Evolutionary conservation across 1,140 invertebrate genomes (phyloP).

Genomic region (Dendrolimus kikuchii): DNA sequence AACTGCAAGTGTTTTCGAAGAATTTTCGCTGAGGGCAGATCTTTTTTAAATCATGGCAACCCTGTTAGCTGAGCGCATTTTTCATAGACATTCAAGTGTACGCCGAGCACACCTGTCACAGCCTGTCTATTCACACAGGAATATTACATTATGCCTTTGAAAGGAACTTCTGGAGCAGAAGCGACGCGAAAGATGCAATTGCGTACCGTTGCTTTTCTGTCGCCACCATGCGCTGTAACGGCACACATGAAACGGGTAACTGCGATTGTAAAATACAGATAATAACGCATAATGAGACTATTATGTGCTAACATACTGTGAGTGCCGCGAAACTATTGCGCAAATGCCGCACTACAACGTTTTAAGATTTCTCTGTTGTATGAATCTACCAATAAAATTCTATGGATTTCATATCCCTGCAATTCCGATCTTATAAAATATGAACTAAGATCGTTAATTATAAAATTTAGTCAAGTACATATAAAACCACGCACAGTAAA

Average conservation of each 20-base stretch:
- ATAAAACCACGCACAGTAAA: too few species aligned
- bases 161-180: constrained; percentile 13
- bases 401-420: too few species aligned
- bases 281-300: constrained; percentile 19
- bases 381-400: too few species aligned
- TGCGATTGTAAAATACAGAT: constrained; percentile 18
- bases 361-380: constrained; percentile 1
- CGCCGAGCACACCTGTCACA: constrained; percentile 38
- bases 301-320: constrained; percentile 12
- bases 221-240: constrained; percentile 15
- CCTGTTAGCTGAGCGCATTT: constrained; percentile 26
- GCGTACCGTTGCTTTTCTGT: constrained; percentile 4
- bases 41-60: too few species aligned
- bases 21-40: too few species aligned
- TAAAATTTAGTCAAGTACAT: too few species aligned
- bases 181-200: constrained; percentile 7
- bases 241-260: constrained; percentile 10
- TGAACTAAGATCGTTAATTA: too few species aligned
- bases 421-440: too few species aligned
- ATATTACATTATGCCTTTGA: constrained; percentile 46
- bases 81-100: constrained; percentile 38
- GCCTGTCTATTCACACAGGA: constrained; percentile 25
- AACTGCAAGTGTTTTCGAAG: too few species aligned
- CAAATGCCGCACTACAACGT: constrained; percentile 2
- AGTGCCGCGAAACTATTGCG: constrained; percentile 11